These are phyloP conservation scores for Plusia festucae DNA, from an alignment of 2,888 invertebrate species.

Conservation along the genomic window DNA sequence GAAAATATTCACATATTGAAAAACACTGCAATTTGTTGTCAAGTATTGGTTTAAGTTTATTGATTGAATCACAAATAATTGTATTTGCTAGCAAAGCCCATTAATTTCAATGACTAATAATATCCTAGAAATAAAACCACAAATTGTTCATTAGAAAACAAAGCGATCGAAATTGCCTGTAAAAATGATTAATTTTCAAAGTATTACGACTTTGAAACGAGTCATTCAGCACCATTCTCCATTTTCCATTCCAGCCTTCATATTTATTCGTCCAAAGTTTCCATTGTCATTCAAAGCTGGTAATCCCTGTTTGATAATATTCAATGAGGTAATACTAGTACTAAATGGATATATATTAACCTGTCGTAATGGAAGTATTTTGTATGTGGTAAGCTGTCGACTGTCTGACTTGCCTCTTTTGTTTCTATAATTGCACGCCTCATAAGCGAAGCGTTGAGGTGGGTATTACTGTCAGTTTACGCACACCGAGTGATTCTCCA, in stretches of 20 bases:
- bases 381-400: not conserved
- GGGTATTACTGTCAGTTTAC: too few species aligned
- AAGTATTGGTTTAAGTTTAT: not conserved
- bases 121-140: constrained; percentile 5
- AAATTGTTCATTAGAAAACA: constrained; percentile 12
- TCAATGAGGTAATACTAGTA: not conserved
- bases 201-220: not conserved
- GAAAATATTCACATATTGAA: too few species aligned
- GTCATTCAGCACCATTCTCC: not conserved
- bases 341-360: not conserved
- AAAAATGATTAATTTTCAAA: not conserved
- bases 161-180: not conserved
- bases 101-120: constrained; percentile 8
- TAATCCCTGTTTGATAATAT: not conserved
- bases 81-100: not conserved
- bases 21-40: too few species aligned
- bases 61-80: not conserved
- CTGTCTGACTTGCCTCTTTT: not conserved
- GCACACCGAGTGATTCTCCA: too few species aligned
- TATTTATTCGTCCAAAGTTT: not conserved
- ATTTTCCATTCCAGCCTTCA: not conserved
- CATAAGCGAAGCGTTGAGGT: too few species aligned
- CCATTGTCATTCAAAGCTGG: not conserved
- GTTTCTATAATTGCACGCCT: not conserved
- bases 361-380: not conserved